Conservation (phyloP, 2,888 invertebrate species). For the Acanthosepion lycidas region DNA sequence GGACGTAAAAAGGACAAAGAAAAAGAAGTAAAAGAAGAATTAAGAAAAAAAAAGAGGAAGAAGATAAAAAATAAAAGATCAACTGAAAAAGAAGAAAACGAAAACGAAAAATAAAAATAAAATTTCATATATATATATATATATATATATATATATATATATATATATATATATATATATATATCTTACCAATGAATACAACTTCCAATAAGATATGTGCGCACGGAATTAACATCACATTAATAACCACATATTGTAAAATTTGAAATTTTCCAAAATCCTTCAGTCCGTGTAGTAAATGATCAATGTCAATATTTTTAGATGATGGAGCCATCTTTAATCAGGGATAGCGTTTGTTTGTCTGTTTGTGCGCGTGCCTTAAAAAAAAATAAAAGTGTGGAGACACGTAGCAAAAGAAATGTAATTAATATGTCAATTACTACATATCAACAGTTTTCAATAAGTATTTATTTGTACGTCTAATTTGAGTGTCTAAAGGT, state of each 20-base stretch:
- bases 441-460: too few species aligned
- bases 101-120: background rate
- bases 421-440: too few species aligned
- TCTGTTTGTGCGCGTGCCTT: background rate
- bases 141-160: background rate
- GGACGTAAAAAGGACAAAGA: too few species aligned
- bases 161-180: background rate
- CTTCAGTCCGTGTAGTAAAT: slow-evolving; percentile 1
- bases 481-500: background rate
- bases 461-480: too few species aligned
- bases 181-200: slow-evolving; percentile 42
- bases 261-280: slow-evolving; percentile 40
- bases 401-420: too few species aligned
- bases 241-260: background rate
- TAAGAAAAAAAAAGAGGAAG: too few species aligned
- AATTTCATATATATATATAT: background rate
- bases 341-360: background rate
- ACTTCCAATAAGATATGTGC: slow-evolving; percentile 35
- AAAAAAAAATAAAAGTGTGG: background rate
- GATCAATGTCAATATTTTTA: background rate
- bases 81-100: background rate
- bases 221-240: background rate
- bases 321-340: background rate
- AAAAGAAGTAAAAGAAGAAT: too few species aligned
- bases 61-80: too few species aligned